A percentile compares a stretch with the other conserved stretches of the same genome.
phyloP scores from a whole-genome alignment of 2,888 invertebrate genomes.

The Dromius quadrimaculatus region DNA sequence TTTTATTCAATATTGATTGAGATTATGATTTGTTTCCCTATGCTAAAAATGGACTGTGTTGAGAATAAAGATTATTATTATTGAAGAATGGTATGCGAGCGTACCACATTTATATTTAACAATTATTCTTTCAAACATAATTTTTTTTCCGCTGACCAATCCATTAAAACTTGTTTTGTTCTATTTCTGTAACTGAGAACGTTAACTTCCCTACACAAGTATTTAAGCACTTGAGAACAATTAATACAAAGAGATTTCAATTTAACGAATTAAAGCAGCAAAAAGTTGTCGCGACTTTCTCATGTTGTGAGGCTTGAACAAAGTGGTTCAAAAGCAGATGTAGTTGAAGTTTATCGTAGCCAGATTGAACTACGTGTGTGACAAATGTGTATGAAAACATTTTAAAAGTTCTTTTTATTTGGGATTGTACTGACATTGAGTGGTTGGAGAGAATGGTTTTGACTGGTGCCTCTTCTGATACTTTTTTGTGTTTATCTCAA shows the following conservation, averaged over 20 bases:
- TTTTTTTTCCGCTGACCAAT: conserved; percentile 30
- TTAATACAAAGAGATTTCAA: conserved; percentile 29
- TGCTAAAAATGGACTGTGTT: too few species aligned
- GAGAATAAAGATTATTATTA: too few species aligned
- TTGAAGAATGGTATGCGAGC: too few species aligned
- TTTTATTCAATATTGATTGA: too few species aligned
- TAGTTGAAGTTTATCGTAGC: conserved; percentile 7
- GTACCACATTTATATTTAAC: conserved; percentile 4
- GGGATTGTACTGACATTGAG: background rate
- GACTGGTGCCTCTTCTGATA: background rate
- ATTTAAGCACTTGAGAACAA: conserved; percentile 31
- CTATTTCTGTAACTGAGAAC: conserved; percentile 8
- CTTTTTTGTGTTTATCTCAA: background rate
- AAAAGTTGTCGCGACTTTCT: conserved; percentile 30
- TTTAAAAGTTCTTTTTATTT: conserved; percentile 10
- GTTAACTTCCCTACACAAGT: conserved; percentile 7
- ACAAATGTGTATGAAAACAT: conserved; percentile 13
- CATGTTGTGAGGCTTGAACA: conserved; percentile 7
- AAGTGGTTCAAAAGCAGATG: conserved; percentile 2
- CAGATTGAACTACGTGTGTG: conserved; percentile 16
- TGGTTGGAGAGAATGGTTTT: conserved; percentile 1
- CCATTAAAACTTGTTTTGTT: conserved; percentile 23
- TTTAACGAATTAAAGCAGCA: conserved; percentile 15
- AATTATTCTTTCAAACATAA: conserved; percentile 27
- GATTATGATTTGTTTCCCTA: too few species aligned